Evolutionary conservation across 2,797 vertebrate species (phyloP), one percentile per base, ranked within the genome.

Genomic region (Lutra lutra): DNA sequence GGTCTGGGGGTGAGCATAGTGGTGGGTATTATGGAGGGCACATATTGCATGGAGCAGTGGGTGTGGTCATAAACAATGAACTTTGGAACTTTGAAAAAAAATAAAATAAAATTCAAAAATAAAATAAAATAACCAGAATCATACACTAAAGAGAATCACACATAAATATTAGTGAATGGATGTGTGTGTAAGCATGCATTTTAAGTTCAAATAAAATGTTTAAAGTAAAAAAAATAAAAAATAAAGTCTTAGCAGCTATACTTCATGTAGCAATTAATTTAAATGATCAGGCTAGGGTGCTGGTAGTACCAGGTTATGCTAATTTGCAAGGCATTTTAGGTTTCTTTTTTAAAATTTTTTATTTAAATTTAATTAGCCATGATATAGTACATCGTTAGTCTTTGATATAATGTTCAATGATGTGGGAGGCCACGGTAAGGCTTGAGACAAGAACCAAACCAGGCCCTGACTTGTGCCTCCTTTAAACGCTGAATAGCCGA

Each of bases 161-260:
- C 32, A 66, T n/a, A 40, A 85, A 89, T 25, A 38, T 14, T 72
- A 32, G 32, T 72, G 23, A 93, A 86, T 56, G 35, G 64, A 48
- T n/a, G 25, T 48, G 79, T 43, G 46, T 80, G 2, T 46, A 96
- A 46, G 15, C 73, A 86, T 43, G 21, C 9, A 91, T 87, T 64
- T 95, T 51, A 86, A 90, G 48, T 82, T 86, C 58, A 80, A 56
- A 91, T 68, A 48, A 75, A 86, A 91, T 68, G 32, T 80, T 86
- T 86, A 86, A 93, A 73, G 25, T 64, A 93, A 51, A 51, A 51
- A 17, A 51, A 51, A 48, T 14, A 48, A 13, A 51, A 51, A 51
- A 51, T 75, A 40, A 91, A 94, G 20, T 90, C 46, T 90, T 68
- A 20, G 13, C 29, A 90, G 51, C 60, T 86, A 89, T 10, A 40